Base-by-base conservation (phyloP, 2,113 vertebrate genomes). In the Chaenocephalus aceratus region DNA sequence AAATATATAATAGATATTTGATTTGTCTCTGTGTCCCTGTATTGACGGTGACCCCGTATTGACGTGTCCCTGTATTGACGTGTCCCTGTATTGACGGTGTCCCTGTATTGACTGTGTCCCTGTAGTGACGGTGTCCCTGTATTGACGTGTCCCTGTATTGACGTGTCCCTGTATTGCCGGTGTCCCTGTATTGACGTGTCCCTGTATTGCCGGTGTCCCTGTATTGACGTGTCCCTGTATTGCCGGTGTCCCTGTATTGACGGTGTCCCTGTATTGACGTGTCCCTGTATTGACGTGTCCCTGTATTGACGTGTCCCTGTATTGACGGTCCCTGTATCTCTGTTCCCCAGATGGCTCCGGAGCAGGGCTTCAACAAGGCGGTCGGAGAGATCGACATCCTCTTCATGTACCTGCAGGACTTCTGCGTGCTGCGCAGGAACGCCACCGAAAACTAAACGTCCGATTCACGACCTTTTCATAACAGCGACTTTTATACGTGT, bases 331-430 rank as follows among this genome's bases (percentile, higher is more conserved):
- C 36, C 7, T 41, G 56, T 36, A 49, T 53, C 2, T 53, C 1
- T 74, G 1, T 75, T 5, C 2, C 72, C 7, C 86, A 94, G 93
- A 86, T 91, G 84, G 85, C 48, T 1, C 45, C 16, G 0, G 36
- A 77, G 8, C 66, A 2, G 1, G 88, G 88, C 0, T 52, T 91
- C 0, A 87, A 36, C 80, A 94, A 94, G 46, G 93, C 93, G 0
- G 9, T 93, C 14, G 82, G 91, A 18, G 93, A 94, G 68, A 75
- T 91, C 53, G 82, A 91, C 79, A 93, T 94, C 77, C 80, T 94
- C 4, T 94, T 86, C 77, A 77, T 75, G 0, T 89, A 86, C 70
- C 85, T 94, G 74, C 77, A 88, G 51, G 91, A 91, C 18, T 90
- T 49, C 85, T 94, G 93, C 62, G 1, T 89, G n/a, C 34, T 72